Conservation (phyloP, 2,888 invertebrate species). For the Girardia tigrina region DNA sequence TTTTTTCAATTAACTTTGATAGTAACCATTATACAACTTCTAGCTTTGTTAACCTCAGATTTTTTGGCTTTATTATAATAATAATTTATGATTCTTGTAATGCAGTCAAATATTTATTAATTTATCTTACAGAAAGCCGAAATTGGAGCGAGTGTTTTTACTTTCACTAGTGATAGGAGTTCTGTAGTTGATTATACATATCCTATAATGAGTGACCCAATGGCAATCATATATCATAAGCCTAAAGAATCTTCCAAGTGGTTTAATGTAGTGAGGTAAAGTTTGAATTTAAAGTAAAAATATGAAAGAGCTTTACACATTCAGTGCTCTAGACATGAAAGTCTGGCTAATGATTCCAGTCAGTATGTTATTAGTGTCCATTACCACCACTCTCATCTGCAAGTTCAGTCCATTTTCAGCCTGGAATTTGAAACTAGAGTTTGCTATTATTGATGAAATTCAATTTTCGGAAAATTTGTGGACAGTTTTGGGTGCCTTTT, state of each 20-base stretch:
- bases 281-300: neutral
- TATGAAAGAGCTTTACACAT: neutral
- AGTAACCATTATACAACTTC: too few relatives aligned
- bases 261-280: neutral
- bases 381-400: conserved; percentile 39
- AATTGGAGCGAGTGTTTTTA: neutral
- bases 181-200: conserved; percentile 3
- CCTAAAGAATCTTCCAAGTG: neutral
- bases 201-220: neutral
- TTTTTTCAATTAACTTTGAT: too few relatives aligned
- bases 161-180: neutral
- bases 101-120: neutral
- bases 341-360: conserved; percentile 40
- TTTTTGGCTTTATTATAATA: too few relatives aligned
- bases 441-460: conserved; percentile 16
- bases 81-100: too few relatives aligned
- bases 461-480: conserved; percentile 38
- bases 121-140: neutral
- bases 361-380: conserved; percentile 38
- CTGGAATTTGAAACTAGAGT: conserved; percentile 29
- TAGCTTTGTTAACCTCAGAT: too few relatives aligned
- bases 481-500: conserved; percentile 39
- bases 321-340: neutral
- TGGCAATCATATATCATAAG: conserved; percentile 1
- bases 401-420: conserved; percentile 37